Base-by-base conservation (phyloP, 2,797 vertebrate species). In the Pempheris klunzingeri region DNA sequence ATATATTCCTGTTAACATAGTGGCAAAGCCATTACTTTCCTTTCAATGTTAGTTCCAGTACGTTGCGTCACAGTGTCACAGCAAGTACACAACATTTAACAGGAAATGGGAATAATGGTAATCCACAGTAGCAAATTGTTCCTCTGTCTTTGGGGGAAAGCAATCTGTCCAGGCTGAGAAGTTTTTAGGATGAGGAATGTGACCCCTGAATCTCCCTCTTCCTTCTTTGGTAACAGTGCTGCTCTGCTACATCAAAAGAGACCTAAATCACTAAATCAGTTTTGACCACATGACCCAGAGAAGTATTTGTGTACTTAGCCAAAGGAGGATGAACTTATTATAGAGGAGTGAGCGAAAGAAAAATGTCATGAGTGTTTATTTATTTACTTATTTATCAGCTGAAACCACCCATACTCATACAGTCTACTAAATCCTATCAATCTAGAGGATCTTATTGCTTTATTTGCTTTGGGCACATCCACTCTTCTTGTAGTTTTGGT, bases 171-270 rank as follows among this genome's bases (percentile, higher is more conserved):
- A 63, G 52, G 39, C 69, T 76, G 49, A 47, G 77, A 67, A 9
- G 38, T 60, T 81, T 86, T 68, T 36, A 30, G 52, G 75, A 82
- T 38, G 67, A 91, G 79, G 92, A 91, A 91, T 92, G 82, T 77
- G 87, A 90, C 77, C 88, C 77, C 59, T 59, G 59, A 66, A 78
- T 83, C 70, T 72, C 49, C 83, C 17, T 70, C 46, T 87, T 91
- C 92, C 92, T 93, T 93, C 60, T 94, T 91, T 93, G 92, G 93
- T 87, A 90, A 76, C 59, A 74, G 55, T 13, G 1, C 80, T 76
- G 84, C 78, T 74, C 34, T 10, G 10, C 65, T 36, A 75, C 78
- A 84, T 89, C 80, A 85, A 87, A 89, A 74, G 60, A 74, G 71
- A 49, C 54, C 65, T 72, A 74, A 83, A 85, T 87, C 60, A 38